Evolutionary conservation across 2,113 vertebrate genomes (phyloP).

Genomic region (Brachionichthys hirsutus): DNA sequence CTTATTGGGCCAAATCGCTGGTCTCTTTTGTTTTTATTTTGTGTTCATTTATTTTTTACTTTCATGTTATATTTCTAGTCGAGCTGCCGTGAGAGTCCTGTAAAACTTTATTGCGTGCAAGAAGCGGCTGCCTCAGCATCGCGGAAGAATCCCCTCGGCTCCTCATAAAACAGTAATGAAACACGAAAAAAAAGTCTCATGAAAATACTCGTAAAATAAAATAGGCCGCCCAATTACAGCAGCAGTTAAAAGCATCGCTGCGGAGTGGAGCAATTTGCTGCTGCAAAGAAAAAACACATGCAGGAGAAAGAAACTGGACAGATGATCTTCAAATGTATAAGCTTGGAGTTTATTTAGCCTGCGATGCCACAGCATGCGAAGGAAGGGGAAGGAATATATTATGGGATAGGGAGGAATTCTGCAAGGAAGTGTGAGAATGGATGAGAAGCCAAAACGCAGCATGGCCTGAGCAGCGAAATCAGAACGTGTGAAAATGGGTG

Average conservation of each 20-base stretch:
- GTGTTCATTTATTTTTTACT: neutral
- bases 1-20: no score
- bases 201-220: conserved; percentile 20
- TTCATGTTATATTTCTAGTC: conserved; percentile 8
- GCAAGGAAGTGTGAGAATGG: conserved; percentile 47
- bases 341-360: neutral
- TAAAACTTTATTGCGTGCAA: conserved; percentile 38
- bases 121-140: conserved; percentile 27
- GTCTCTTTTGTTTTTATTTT: no score
- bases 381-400: conserved; percentile 52
- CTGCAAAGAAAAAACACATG: conserved; percentile 8
- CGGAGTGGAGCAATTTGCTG: conserved; percentile 24
- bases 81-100: conserved; percentile 4
- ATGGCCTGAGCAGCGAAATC: conserved; percentile 13
- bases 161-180: conserved; percentile 57
- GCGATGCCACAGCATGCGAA: conserved; percentile 20
- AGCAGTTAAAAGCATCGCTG: conserved; percentile 26
- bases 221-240: conserved; percentile 39
- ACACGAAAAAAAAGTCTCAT: conserved; percentile 23
- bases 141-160: conserved; percentile 31
- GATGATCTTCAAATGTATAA: neutral
- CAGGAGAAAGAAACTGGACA: conserved; percentile 44
- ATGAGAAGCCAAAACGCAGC: conserved; percentile 15
- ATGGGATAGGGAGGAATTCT: conserved; percentile 47
- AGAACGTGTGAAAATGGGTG: conserved; percentile 26